Evolutionary conservation across 2,888 invertebrate species (phyloP).

Genomic region (Eristalinus sepulchralis): DNA sequence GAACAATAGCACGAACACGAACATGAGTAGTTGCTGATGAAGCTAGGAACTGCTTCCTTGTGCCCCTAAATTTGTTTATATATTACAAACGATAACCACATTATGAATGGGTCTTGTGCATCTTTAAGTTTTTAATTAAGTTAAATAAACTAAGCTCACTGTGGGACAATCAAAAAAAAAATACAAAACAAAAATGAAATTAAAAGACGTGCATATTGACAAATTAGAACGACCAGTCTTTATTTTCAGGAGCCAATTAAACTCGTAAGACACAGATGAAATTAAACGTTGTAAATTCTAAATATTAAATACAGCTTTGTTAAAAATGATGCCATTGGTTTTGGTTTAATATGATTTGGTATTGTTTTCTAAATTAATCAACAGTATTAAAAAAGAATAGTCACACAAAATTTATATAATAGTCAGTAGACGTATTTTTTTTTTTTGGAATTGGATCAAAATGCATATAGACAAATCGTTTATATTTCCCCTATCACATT

Average conservation of each 20-base stretch:
- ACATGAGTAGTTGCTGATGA: too few relatives aligned
- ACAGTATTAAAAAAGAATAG: conserved; percentile 17
- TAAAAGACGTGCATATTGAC: neutral
- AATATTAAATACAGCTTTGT: conserved; percentile 79
- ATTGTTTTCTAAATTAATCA: conserved; percentile 57
- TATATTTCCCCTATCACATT: conserved; percentile 26
- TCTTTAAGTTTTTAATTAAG: too few relatives aligned
- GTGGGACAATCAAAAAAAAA: conserved; percentile 61
- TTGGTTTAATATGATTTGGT: conserved; percentile 70
- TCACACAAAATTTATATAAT: conserved; percentile 47
- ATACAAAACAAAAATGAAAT: neutral
- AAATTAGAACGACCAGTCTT: conserved; percentile 9
- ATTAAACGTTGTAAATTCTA: conserved; percentile 44
- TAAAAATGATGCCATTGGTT: conserved; percentile 77
- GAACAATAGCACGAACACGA: too few relatives aligned
- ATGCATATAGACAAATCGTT: conserved; percentile 35
- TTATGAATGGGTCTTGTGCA: too few relatives aligned
- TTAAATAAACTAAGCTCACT: neutral
- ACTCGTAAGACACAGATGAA: conserved; percentile 50
- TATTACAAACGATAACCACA: too few relatives aligned
- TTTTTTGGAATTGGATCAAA: conserved; percentile 57
- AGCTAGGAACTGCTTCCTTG: too few relatives aligned
- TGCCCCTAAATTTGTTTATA: too few relatives aligned
- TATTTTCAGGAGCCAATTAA: conserved; percentile 39
- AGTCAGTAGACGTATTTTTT: conserved; percentile 30